These are phyloP conservation scores for Cecropterus lyciades DNA, from an alignment of 1,140 invertebrate species.

Conservation along the genomic window DNA sequence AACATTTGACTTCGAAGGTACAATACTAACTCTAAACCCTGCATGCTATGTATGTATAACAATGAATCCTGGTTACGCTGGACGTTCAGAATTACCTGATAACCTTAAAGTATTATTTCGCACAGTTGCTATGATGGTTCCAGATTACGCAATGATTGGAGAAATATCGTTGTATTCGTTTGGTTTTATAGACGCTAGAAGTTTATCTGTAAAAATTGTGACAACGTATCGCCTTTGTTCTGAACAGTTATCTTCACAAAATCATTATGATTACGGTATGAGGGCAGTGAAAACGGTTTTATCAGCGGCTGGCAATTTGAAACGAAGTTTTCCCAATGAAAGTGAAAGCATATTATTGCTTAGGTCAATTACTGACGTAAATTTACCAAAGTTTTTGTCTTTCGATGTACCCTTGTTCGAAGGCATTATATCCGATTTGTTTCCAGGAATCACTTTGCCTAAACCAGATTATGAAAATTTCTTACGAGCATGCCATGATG, in stretches of 20 bases:
- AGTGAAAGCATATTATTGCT: slow-evolving; percentile 91
- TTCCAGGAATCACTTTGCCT: slow-evolving; percentile 91
- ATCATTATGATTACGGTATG: slow-evolving; percentile 98
- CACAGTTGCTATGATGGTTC: slow-evolving; percentile 97
- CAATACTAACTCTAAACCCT: slow-evolving; percentile 92
- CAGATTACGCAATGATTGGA: slow-evolving; percentile 95
- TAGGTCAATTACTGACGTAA: slow-evolving; percentile 95
- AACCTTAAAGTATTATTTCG: slow-evolving; percentile 95
- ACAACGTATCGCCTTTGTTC: slow-evolving; percentile 96
- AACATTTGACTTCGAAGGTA: slow-evolving; percentile 94
- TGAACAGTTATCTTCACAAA: slow-evolving; percentile 96
- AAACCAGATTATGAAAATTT: slow-evolving; percentile 90
- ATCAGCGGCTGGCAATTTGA: slow-evolving; percentile 93
- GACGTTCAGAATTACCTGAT: slow-evolving; percentile 92
- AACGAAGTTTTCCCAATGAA: slow-evolving; percentile 93
- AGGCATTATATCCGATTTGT: slow-evolving; percentile 96
- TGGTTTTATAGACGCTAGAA: slow-evolving; percentile 95
- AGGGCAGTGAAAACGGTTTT: slow-evolving; percentile 89
- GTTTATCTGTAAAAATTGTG: slow-evolving; percentile 94
- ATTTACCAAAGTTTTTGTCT: slow-evolving; percentile 96
- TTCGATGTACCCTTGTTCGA: slow-evolving; percentile 95
- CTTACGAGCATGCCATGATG: slow-evolving; percentile 82
- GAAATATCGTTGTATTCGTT: slow-evolving; percentile 97
- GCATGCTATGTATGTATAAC: slow-evolving; percentile 96
- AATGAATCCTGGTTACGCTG: slow-evolving; percentile 96